A percentile compares a stretch with the other conserved stretches of the same genome.
These are phyloP conservation scores for Crossaster papposus DNA, from an alignment of 53 echinoderm and acorn worm genomes.

Conservation along the genomic window DNA sequence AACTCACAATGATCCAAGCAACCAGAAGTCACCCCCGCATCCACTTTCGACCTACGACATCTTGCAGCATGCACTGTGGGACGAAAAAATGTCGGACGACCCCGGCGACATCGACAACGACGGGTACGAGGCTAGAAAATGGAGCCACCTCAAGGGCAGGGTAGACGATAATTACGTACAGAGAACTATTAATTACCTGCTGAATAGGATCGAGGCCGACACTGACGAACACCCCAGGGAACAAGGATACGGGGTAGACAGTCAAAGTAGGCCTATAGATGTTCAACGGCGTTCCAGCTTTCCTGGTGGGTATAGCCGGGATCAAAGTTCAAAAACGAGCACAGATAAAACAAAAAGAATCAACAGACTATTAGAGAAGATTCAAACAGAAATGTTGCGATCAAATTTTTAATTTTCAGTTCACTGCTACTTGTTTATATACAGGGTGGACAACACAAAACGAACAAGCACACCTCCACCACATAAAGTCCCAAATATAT, in stretches of 20 bases:
- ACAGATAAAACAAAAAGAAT: not conserved
- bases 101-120: not conserved
- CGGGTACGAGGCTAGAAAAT: constrained; percentile 19
- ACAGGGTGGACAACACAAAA: no score
- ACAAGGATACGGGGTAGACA: not conserved
- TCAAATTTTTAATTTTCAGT: no score
- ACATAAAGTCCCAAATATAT: no score
- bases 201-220: constrained; percentile 17
- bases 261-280: not conserved
- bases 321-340: not conserved
- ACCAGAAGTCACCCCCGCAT: not conserved
- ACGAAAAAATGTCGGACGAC: constrained; percentile 55
- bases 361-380: not conserved
- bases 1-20: not conserved
- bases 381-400: no score
- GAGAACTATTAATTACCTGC: constrained; percentile 18
- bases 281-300: constrained; percentile 8
- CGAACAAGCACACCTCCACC: no score
- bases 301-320: constrained; percentile 7
- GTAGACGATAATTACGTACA: constrained; percentile 14
- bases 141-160: constrained; percentile 19
- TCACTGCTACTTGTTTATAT: no score
- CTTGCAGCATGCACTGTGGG: constrained; percentile 48
- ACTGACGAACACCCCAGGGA: constrained; percentile 1
- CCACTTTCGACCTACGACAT: constrained; percentile 15